These are phyloP conservation scores for Nowickia ferox DNA, from an alignment of 2,888 invertebrate genomes.

Conservation along the genomic window DNA sequence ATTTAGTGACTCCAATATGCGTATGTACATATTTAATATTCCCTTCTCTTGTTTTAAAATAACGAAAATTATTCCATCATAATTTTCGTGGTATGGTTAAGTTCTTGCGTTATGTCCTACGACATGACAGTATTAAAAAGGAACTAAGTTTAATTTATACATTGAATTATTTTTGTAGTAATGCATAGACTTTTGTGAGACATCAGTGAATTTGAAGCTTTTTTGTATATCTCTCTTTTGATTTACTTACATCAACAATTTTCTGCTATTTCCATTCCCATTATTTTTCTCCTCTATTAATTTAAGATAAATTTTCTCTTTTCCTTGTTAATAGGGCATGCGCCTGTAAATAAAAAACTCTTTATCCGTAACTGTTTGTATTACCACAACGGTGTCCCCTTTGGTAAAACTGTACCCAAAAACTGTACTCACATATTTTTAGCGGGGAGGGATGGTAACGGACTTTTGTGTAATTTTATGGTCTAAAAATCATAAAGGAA, in stretches of 20 bases:
- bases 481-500: not conserved
- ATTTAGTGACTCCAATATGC: too few relatives aligned
- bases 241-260: too few relatives aligned
- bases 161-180: too few relatives aligned
- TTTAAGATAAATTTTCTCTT: slow-evolving; percentile 28
- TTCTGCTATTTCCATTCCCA: slow-evolving; percentile 14
- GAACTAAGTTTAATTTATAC: not conserved
- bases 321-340: not conserved
- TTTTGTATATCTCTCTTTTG: too few relatives aligned
- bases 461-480: not conserved
- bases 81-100: too few relatives aligned
- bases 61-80: too few relatives aligned
- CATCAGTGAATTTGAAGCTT: too few relatives aligned
- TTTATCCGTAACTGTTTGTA: slow-evolving; percentile 27
- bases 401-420: not conserved
- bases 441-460: not conserved
- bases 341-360: not conserved
- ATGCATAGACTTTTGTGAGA: too few relatives aligned
- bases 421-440: not conserved
- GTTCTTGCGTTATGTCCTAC: too few relatives aligned
- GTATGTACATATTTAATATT: too few relatives aligned
- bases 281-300: slow-evolving; percentile 32
- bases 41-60: too few relatives aligned
- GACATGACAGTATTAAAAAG: not conserved
- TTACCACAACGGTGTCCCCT: slow-evolving; percentile 58